Percentiles rank a stretch among this genome's conserved stretches.
Conservation (phyloP, 1,140 invertebrate genomes). For the Luehdorfia chinensis region DNA sequence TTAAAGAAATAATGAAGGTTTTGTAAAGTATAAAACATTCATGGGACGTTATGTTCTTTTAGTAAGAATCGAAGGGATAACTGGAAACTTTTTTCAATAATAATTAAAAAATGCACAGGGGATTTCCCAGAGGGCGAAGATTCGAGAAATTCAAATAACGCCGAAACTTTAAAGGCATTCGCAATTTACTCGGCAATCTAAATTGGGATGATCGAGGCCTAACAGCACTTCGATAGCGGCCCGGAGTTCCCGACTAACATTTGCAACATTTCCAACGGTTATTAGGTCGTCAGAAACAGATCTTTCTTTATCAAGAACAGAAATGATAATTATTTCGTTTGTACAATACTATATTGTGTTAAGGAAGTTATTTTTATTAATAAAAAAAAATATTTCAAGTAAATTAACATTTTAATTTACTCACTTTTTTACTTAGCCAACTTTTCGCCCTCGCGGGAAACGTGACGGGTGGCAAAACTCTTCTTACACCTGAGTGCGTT, state of each 20-base stretch:
- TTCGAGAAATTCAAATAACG: constrained; percentile 11
- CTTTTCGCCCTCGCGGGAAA: too few relatives aligned
- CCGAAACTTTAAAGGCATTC: constrained; percentile 1
- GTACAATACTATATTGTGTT: too few relatives aligned
- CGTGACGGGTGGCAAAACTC: too few relatives aligned
- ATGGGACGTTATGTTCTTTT: too few relatives aligned
- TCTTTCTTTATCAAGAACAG: not conserved
- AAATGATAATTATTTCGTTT: not conserved
- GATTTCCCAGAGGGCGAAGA: constrained; percentile 3
- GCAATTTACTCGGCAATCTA: not conserved
- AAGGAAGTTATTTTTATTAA: too few relatives aligned
- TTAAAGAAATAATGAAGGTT: too few relatives aligned
- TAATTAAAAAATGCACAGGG: constrained; percentile 10
- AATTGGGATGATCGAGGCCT: not conserved
- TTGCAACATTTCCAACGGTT: not conserved
- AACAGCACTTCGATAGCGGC: not conserved
- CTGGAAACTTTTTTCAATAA: constrained; percentile 11
- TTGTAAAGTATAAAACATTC: too few relatives aligned
- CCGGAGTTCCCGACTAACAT: not conserved
- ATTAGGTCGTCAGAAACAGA: too few relatives aligned
- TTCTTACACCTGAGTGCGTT: too few relatives aligned
- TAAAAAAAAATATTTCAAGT: too few relatives aligned
- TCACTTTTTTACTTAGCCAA: too few relatives aligned
- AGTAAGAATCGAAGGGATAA: not conserved
- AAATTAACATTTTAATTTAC: too few relatives aligned